These are phyloP conservation scores for Elmis aenea DNA, from an alignment of 2,888 invertebrate genomes.

Conservation along the genomic window DNA sequence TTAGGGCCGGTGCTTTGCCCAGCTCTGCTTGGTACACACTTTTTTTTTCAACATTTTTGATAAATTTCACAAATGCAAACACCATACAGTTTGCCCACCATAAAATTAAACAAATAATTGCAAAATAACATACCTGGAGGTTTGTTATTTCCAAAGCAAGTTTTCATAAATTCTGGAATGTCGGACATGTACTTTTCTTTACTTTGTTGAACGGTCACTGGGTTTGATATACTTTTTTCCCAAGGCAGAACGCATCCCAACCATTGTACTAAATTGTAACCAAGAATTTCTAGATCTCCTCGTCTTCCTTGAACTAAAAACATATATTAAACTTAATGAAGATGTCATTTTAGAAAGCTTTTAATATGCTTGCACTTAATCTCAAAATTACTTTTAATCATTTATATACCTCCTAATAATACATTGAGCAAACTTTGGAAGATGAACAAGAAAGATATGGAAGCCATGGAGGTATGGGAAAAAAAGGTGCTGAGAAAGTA, in stretches of 20 bases:
- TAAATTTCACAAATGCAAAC: too few relatives aligned
- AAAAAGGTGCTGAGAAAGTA: too few relatives aligned
- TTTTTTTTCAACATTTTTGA: too few relatives aligned
- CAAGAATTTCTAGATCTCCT: constrained; percentile 91
- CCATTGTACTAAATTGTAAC: constrained; percentile 93
- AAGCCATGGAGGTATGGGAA: too few relatives aligned
- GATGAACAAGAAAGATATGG: too few relatives aligned
- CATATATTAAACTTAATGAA: constrained; percentile 38
- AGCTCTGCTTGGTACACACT: too few relatives aligned
- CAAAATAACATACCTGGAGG: constrained; percentile 44
- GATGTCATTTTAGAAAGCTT: too few relatives aligned
- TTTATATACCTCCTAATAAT: too few relatives aligned
- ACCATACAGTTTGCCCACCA: too few relatives aligned
- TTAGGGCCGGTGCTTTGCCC: too few relatives aligned
- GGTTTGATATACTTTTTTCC: constrained; percentile 63
- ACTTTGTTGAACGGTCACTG: constrained; percentile 58
- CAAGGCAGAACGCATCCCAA: constrained; percentile 78
- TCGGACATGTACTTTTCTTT: constrained; percentile 66
- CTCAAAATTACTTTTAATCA: constrained; percentile 1
- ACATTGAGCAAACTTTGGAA: too few relatives aligned
- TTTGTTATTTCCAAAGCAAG: constrained; percentile 41
- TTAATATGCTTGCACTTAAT: neutral
- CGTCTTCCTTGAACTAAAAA: constrained; percentile 71
- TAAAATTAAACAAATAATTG: too few relatives aligned
- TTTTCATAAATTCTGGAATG: constrained; percentile 44